These are phyloP conservation scores for Cryptophagus acutangulus DNA, from an alignment of 2,888 invertebrate genomes.

Conservation along the genomic window DNA sequence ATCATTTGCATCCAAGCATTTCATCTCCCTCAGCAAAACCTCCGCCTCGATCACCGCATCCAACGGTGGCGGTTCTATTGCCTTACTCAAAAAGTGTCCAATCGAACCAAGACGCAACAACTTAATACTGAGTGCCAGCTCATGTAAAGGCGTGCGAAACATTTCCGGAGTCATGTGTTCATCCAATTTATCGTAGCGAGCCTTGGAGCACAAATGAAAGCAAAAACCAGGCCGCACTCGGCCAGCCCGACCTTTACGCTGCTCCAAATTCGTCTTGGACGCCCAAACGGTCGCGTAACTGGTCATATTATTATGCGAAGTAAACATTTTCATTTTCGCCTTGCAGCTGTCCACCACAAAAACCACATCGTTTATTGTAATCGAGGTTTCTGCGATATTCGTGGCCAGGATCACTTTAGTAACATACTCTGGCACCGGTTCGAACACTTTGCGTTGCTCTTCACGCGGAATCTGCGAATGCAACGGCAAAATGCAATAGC, in stretches of 20 bases:
- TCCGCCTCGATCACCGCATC: conserved; percentile 98
- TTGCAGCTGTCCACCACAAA: conserved; percentile 97
- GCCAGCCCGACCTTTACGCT: conserved; percentile 89
- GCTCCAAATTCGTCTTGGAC: conserved; percentile 89
- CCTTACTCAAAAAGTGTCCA: conserved; percentile 91
- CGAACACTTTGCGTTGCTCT: conserved; percentile 91
- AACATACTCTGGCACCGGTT: conserved; percentile 74
- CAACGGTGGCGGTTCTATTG: conserved; percentile 92
- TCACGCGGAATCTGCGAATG: conserved; percentile 96
- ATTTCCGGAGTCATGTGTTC: conserved; percentile 96
- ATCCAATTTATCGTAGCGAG: conserved; percentile 68
- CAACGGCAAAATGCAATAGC: conserved; percentile 82
- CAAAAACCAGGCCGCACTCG: conserved; percentile 91
- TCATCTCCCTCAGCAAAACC: conserved; percentile 68
- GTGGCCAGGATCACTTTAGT: conserved; percentile 94
- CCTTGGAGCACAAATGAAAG: conserved; percentile 83
- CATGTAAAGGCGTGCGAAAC: conserved; percentile 94
- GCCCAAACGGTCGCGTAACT: conserved; percentile 98
- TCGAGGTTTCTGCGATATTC: conserved; percentile 97
- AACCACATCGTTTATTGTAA: conserved; percentile 97
- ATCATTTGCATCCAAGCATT: conserved; percentile 81
- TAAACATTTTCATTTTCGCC: conserved; percentile 95
- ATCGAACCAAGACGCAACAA: conserved; percentile 85
- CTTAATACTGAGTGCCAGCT: conserved; percentile 87
- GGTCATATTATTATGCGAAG: conserved; percentile 98